Conservation (phyloP, 2,888 invertebrate genomes). For the Spilarctia lutea region DNA sequence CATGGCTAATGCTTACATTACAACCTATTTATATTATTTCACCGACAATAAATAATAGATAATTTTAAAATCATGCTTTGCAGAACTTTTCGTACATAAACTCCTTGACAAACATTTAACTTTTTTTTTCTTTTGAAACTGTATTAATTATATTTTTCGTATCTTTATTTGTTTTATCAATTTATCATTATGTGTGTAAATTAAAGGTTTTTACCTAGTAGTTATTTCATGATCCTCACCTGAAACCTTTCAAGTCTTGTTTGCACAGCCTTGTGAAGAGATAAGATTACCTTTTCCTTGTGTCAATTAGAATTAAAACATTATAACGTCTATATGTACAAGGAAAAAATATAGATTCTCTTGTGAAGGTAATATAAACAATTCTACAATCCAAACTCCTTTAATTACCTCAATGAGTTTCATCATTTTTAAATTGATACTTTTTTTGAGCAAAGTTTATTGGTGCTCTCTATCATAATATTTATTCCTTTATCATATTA, state of each 20-base stretch:
- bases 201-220: constrained; percentile 19
- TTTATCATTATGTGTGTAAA: constrained; percentile 8
- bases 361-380: background rate
- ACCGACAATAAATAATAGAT: background rate
- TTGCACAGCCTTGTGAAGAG: constrained; percentile 54
- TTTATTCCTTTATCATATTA: background rate
- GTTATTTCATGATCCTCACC: constrained; percentile 15
- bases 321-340: constrained; percentile 19
- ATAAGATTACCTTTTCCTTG: constrained; percentile 52
- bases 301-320: constrained; percentile 29
- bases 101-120: constrained; percentile 1
- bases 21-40: background rate
- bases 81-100: constrained; percentile 1
- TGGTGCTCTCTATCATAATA: background rate
- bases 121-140: background rate
- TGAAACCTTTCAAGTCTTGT: constrained; percentile 48
- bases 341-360: constrained; percentile 29
- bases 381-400: background rate
- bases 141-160: background rate
- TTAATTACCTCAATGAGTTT: background rate
- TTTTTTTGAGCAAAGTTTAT: background rate
- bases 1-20: constrained; percentile 18
- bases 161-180: background rate
- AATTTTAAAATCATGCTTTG: background rate
- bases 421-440: background rate